Percentiles rank a stretch among this genome's conserved stretches.
phyloP scores from a whole-genome alignment of 2,888 invertebrate species.

The Clistopyga incitator region DNA sequence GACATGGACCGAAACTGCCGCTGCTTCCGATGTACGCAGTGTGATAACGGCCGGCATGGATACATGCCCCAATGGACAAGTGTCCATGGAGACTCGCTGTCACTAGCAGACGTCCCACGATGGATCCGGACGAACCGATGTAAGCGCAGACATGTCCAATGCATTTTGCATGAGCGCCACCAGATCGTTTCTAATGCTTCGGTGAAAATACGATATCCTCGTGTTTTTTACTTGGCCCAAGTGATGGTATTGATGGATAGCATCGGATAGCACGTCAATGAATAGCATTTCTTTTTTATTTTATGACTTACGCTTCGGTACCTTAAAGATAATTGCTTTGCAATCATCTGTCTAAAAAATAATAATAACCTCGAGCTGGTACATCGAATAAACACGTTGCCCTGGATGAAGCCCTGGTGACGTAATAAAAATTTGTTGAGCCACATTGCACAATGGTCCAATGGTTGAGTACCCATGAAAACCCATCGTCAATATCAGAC shows the following conservation, averaged over 20 bases:
- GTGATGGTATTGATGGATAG: too few species aligned
- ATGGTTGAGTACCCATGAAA: conserved; percentile 59
- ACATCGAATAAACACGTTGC: too few species aligned
- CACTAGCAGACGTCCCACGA: conserved; percentile 50
- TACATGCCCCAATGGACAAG: conserved; percentile 48
- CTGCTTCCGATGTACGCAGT: conserved; percentile 28
- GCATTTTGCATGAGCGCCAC: conserved; percentile 7
- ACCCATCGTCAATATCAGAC: conserved; percentile 59
- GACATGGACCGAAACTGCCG: conserved; percentile 19
- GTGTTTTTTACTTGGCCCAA: neutral
- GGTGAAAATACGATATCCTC: neutral
- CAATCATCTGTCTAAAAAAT: too few species aligned
- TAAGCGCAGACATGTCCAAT: conserved; percentile 1
- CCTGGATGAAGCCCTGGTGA: too few species aligned
- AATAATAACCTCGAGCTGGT: too few species aligned
- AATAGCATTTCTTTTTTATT: too few species aligned
- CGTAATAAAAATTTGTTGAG: too few species aligned
- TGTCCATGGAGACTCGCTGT: conserved; percentile 64
- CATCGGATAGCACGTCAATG: too few species aligned
- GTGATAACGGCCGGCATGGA: conserved; percentile 45
- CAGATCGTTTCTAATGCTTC: conserved; percentile 27
- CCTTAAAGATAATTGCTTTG: too few species aligned
- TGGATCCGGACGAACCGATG: conserved; percentile 32
- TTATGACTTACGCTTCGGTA: too few species aligned
- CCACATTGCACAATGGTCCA: too few species aligned